phyloP scores from a whole-genome alignment of 2,888 invertebrate genomes.

The Polydrusus tereticollis region DNA sequence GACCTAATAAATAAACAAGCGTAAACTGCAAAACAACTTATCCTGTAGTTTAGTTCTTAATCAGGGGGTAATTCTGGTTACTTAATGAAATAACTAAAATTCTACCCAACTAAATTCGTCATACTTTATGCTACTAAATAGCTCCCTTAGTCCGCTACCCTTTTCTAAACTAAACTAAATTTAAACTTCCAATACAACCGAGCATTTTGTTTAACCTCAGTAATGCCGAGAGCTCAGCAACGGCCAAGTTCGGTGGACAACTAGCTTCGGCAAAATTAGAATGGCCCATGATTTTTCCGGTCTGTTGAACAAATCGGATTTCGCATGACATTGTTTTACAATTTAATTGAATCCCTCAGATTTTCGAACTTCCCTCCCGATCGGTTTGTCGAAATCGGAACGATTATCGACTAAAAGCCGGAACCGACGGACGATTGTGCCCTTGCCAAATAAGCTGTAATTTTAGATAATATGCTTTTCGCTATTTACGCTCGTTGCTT shows the following conservation, averaged over 20 bases:
- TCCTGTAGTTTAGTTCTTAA: too few species aligned
- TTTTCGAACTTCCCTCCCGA: conserved; percentile 34
- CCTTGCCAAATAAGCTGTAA: neutral
- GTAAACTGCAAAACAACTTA: too few species aligned
- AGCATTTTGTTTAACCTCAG: conserved; percentile 37
- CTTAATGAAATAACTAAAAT: too few species aligned
- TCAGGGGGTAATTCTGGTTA: too few species aligned
- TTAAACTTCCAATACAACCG: conserved; percentile 23
- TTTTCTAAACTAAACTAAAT: conserved; percentile 21
- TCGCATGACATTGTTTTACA: conserved; percentile 44
- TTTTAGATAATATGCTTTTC: conserved; percentile 4
- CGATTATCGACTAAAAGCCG: conserved; percentile 26
- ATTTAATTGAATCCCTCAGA: conserved; percentile 45
- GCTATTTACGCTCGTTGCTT: neutral
- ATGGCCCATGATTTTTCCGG: conserved; percentile 41
- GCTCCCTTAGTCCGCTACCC: conserved; percentile 22
- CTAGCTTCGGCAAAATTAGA: conserved; percentile 30
- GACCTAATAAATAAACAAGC: too few species aligned
- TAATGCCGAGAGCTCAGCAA: conserved; percentile 31
- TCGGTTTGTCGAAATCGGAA: conserved; percentile 34
- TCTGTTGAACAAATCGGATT: conserved; percentile 36
- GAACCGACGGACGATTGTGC: conserved; percentile 16
- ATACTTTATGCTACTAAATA: neutral
- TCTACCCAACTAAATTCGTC: too few species aligned
- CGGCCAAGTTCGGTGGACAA: conserved; percentile 31